A percentile compares a stretch with the other conserved stretches of the same genome.
Evolutionary conservation across 1,140 invertebrate genomes (phyloP).

Genomic region (Oedothorax gibbosus): DNA sequence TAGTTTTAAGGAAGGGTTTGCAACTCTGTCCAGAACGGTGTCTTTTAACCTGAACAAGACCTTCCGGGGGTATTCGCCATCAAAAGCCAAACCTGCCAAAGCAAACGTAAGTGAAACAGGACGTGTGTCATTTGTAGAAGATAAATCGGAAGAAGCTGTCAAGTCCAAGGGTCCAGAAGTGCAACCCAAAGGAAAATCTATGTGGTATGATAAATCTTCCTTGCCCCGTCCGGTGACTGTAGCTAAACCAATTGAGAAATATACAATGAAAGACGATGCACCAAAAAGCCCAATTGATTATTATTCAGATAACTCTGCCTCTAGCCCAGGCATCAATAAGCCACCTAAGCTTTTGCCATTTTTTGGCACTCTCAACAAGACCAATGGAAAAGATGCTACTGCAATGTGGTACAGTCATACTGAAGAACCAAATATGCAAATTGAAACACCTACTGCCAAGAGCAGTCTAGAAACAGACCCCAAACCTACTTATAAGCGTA

Average conservation of each 20-base stretch:
- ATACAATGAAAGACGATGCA: neutral
- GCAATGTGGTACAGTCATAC: constrained; percentile 32
- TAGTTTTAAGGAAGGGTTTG: constrained; percentile 37
- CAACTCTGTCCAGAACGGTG: constrained; percentile 32
- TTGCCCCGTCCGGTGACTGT: constrained; percentile 28
- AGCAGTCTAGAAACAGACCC: neutral
- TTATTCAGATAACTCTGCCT: constrained; percentile 2
- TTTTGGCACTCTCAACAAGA: constrained; percentile 16
- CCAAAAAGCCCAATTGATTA: constrained; percentile 23
- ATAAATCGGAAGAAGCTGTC: neutral
- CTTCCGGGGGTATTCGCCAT: constrained; percentile 31
- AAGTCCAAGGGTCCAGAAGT: constrained; percentile 21
- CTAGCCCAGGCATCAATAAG: constrained; percentile 5
- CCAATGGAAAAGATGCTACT: constrained; percentile 26
- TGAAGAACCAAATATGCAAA: neutral
- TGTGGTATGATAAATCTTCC: constrained; percentile 52
- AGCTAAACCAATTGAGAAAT: constrained; percentile 43
- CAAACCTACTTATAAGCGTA: neutral
- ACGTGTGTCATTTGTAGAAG: neutral
- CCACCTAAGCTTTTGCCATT: constrained; percentile 23
- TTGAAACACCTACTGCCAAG: neutral
- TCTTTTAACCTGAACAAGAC: constrained; percentile 45
- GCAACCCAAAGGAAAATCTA: constrained; percentile 38
- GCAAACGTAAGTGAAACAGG: neutral
- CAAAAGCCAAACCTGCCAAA: neutral